Conservation (phyloP, 2,888 invertebrate genomes). For the Polyommatus iphigenia region DNA sequence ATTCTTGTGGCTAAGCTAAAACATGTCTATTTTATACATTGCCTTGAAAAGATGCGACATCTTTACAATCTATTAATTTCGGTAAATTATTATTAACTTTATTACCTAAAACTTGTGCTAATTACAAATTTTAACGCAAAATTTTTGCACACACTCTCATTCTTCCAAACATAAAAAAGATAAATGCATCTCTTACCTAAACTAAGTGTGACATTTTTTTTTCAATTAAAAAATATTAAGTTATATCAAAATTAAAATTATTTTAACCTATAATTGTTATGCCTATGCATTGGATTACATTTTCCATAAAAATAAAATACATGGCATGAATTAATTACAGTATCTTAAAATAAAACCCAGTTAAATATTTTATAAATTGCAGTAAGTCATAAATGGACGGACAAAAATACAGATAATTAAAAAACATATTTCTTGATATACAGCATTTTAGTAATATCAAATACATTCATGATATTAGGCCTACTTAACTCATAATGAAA, state of each 20-base stretch:
- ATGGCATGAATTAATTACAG: not conserved
- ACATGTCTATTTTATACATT: not conserved
- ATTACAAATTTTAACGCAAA: not conserved
- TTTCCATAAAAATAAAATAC: not conserved
- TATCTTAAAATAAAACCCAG: not conserved
- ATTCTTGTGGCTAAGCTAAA: not conserved
- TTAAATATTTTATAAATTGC: not conserved
- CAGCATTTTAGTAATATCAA: not conserved
- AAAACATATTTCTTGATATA: not conserved
- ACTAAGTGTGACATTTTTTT: not conserved
- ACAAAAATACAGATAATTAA: not conserved
- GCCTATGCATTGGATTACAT: not conserved
- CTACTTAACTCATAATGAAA: not conserved
- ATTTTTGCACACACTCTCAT: not conserved
- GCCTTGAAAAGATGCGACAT: not conserved
- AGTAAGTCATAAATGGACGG: not conserved
- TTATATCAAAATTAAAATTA: not conserved
- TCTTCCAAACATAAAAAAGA: not conserved
- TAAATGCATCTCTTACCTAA: not conserved
- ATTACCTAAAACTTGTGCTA: not conserved
- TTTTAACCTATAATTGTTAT: not conserved
- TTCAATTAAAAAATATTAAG: too few relatives aligned
- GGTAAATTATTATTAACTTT: not conserved
- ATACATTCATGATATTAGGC: not conserved
- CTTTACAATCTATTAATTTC: not conserved